A percentile compares a stretch with the other conserved stretches of the same genome.
Evolutionary conservation across 2,797 vertebrate genomes (phyloP).

Genomic region (Cuculus canorus): DNA sequence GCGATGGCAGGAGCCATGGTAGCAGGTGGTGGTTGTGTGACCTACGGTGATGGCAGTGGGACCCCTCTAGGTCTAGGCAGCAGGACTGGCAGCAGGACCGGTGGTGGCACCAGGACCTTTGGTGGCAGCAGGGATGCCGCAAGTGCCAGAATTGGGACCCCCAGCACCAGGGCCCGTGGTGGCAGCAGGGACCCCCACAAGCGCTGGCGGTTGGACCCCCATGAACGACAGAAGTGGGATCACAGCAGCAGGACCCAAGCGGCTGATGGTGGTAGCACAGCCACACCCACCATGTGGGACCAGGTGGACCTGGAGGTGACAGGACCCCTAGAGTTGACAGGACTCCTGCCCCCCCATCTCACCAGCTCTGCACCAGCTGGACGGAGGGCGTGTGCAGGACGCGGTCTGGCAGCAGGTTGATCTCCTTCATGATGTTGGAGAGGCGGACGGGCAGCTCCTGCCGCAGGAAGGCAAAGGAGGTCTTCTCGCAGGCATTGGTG

Average conservation of each 20-base stretch:
- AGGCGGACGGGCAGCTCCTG: slow-evolving; percentile 94
- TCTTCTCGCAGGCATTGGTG: slow-evolving; percentile 95
- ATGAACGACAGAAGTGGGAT: background rate
- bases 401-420: slow-evolving; percentile 89
- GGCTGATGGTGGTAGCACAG: background rate
- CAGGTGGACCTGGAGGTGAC: rapidly evolving
- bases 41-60: too few relatives aligned
- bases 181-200: background rate
- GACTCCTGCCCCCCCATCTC: background rate
- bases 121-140: background rate
- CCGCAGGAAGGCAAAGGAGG: slow-evolving; percentile 90
- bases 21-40: background rate
- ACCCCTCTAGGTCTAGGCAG: too few relatives aligned
- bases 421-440: slow-evolving; percentile 98
- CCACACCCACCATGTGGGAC: rapidly evolving
- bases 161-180: background rate
- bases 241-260: background rate
- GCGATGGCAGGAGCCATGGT: rapidly evolving
- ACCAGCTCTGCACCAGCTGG: slow-evolving; percentile 94
- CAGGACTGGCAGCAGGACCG: background rate
- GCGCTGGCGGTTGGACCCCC: background rate
- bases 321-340: too few relatives aligned
- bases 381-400: slow-evolving; percentile 90
- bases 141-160: too few relatives aligned
- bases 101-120: background rate